Conservation (phyloP, 2,888 invertebrate species). For the Oscheius myriophilus region DNA sequence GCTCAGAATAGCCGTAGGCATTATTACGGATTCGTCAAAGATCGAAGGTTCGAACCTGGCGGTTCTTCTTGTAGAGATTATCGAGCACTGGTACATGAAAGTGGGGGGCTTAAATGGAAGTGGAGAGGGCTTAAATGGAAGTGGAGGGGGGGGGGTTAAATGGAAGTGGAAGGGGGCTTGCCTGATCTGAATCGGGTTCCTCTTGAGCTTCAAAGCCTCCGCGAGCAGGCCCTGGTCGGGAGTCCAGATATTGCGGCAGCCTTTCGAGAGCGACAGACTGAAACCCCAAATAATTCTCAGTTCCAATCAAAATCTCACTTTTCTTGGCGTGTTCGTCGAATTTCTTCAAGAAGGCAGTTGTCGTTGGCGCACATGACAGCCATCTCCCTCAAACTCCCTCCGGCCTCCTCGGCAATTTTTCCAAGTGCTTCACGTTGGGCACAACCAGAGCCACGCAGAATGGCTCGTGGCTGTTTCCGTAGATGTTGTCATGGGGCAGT, state of each 20-base stretch:
- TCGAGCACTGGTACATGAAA: slow-evolving; percentile 42
- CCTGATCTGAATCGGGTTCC: slow-evolving; percentile 72
- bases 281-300: no score
- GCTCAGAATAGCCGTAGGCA: no score
- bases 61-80: slow-evolving; percentile 37
- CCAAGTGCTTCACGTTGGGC: slow-evolving; percentile 77
- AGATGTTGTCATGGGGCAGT: slow-evolving; percentile 95
- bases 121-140: no score
- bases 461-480: slow-evolving; percentile 83
- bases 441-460: slow-evolving; percentile 90
- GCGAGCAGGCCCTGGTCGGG: slow-evolving; percentile 96
- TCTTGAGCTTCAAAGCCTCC: slow-evolving; percentile 94
- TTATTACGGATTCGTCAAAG: no score
- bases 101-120: no score
- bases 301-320: slow-evolving; percentile 37
- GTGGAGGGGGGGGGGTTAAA: no score
- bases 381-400: slow-evolving; percentile 70
- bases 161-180: no score
- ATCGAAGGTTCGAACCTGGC: background rate
- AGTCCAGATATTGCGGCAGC: slow-evolving; percentile 91
- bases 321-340: slow-evolving; percentile 72
- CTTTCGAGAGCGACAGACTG: no score
- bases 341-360: slow-evolving; percentile 81
- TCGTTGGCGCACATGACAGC: slow-evolving; percentile 82
- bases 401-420: slow-evolving; percentile 78